Evolutionary conservation across 2,888 invertebrate genomes (phyloP).

Genomic region (Sarcophaga variegata): DNA sequence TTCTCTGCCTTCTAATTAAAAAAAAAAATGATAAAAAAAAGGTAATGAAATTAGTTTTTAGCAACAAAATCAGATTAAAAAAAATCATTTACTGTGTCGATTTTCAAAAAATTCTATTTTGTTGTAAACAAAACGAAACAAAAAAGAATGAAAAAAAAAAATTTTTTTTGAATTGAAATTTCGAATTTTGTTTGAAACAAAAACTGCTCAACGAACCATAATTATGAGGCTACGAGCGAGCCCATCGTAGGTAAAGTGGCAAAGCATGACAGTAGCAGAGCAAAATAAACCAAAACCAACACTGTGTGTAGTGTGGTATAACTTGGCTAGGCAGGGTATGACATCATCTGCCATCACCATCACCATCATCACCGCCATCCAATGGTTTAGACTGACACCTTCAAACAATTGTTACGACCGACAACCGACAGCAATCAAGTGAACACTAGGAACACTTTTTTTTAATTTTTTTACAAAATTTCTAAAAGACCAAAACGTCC

Average conservation of each 20-base stretch:
- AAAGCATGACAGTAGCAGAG: slow-evolving; percentile 12
- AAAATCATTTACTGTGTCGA: neutral
- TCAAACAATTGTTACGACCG: slow-evolving; percentile 41
- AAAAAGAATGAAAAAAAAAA: neutral
- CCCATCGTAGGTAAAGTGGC: neutral
- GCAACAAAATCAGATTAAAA: neutral
- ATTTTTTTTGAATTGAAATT: neutral
- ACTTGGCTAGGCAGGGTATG: slow-evolving; percentile 36
- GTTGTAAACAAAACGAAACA: neutral
- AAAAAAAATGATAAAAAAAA: neutral
- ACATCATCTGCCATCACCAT: slow-evolving; percentile 64
- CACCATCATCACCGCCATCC: neutral
- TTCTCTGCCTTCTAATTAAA: slow-evolving; percentile 6
- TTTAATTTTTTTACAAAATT: slow-evolving; percentile 42
- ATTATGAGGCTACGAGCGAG: slow-evolving; percentile 20
- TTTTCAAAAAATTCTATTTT: neutral
- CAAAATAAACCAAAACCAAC: neutral
- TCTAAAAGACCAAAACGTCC: slow-evolving; percentile 27
- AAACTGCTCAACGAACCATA: slow-evolving; percentile 40
- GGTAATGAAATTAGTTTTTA: neutral
- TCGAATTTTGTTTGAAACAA: neutral
- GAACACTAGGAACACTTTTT: slow-evolving; percentile 7
- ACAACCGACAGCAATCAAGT: slow-evolving; percentile 6
- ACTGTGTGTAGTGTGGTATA: neutral
- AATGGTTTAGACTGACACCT: slow-evolving; percentile 60